Conservation (phyloP, 2,797 vertebrate genomes). For the Poecile montanus region DNA sequence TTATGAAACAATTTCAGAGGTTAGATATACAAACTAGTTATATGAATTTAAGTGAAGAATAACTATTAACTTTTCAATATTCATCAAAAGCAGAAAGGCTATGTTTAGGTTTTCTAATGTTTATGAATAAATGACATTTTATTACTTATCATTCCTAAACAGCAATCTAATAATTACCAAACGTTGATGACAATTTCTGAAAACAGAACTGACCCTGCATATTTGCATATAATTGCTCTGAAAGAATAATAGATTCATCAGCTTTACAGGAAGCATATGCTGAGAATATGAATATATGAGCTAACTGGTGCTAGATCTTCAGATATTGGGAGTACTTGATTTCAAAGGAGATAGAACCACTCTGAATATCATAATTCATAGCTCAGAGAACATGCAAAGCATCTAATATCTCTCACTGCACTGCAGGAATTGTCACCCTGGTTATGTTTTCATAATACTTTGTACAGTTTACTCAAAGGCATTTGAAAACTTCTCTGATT, state of each 20-base stretch:
- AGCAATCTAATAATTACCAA: slow-evolving; percentile 6
- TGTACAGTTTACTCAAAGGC: background rate
- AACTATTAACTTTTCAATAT: slow-evolving; percentile 35
- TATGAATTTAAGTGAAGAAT: slow-evolving; percentile 4
- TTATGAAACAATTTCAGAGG: slow-evolving; percentile 14
- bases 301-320: background rate
- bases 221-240: background rate
- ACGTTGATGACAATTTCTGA: background rate
- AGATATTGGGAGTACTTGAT: background rate
- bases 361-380: background rate
- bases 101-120: slow-evolving; percentile 11
- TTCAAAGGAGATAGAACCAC: background rate
- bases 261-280: background rate
- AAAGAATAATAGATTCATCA: background rate
- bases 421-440: background rate
- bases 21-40: slow-evolving; percentile 13
- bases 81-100: background rate
- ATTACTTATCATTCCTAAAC: background rate
- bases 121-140: slow-evolving; percentile 25
- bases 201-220: background rate
- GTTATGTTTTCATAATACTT: background rate
- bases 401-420: background rate
- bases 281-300: background rate
- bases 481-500: background rate
- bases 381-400: background rate